These are phyloP conservation scores for Orchesellides sinensis DNA, from an alignment of 2,888 invertebrate genomes.

Conservation along the genomic window DNA sequence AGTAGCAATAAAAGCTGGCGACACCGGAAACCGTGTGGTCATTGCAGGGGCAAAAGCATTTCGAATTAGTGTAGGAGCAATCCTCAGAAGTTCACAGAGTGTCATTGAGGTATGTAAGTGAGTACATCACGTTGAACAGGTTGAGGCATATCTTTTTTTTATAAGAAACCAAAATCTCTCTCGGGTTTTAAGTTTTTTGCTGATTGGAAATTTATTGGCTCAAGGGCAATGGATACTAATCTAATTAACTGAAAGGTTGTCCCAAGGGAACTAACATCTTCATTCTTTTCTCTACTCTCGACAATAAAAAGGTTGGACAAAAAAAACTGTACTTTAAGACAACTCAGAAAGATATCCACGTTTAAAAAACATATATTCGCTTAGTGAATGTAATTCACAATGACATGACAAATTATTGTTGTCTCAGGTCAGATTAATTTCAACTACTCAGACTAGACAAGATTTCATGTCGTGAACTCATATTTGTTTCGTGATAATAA, in stretches of 20 bases:
- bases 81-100: conserved; percentile 69
- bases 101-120: conserved; percentile 73
- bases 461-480: conserved; percentile 8
- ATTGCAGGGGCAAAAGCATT: conserved; percentile 71
- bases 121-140: neutral
- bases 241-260: too few relatives aligned
- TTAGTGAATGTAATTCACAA: too few relatives aligned
- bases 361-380: too few relatives aligned
- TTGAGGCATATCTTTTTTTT: conserved; percentile 11
- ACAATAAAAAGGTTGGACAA: too few relatives aligned
- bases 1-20: conserved; percentile 68
- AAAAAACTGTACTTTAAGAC: too few relatives aligned
- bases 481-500: conserved; percentile 27
- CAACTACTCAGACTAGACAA: too few relatives aligned
- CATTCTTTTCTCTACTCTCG: too few relatives aligned
- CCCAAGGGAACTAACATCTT: too few relatives aligned
- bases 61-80: conserved; percentile 74
- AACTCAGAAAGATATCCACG: too few relatives aligned
- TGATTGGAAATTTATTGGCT: conserved; percentile 8
- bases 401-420: too few relatives aligned
- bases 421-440: too few relatives aligned
- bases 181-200: neutral
- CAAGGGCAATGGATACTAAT: conserved; percentile 10
- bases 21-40: conserved; percentile 68
- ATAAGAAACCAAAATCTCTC: neutral